Percentiles rank a stretch among this genome's conserved stretches.
phyloP scores from a whole-genome alignment of 2,113 vertebrate genomes.

The Uria lomvia region DNA sequence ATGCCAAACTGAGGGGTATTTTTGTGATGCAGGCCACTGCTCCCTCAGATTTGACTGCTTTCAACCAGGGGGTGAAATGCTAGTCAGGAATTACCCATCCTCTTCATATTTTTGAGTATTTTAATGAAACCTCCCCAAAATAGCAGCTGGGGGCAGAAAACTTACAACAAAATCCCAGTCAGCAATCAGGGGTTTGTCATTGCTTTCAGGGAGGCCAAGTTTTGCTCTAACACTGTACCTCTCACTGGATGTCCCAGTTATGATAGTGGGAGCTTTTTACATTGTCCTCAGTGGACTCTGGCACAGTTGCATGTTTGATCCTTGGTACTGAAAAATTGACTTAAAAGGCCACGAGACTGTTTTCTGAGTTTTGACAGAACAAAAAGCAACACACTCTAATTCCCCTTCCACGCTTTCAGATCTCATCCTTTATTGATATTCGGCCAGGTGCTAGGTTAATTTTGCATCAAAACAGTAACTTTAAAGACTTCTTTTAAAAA shows the following conservation, averaged over 20 bases:
- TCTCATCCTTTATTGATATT: neutral
- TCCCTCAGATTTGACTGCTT: neutral
- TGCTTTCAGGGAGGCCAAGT: neutral
- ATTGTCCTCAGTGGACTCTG: neutral
- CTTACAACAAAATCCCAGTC: neutral
- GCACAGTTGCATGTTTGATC: neutral
- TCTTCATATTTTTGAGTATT: neutral
- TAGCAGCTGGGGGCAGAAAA: neutral
- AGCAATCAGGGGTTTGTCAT: neutral
- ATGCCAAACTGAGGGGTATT: neutral
- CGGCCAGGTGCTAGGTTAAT: neutral
- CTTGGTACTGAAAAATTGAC: neutral
- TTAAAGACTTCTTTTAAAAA: slow-evolving; percentile 10
- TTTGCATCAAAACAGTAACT: slow-evolving; percentile 12
- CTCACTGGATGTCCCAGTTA: neutral
- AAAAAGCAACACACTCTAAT: neutral
- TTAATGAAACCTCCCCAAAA: neutral
- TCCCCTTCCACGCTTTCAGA: neutral
- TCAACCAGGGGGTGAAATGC: neutral
- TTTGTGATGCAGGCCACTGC: neutral
- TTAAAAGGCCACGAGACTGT: neutral
- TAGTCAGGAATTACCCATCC: neutral
- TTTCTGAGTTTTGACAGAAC: neutral
- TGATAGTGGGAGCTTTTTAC: neutral
- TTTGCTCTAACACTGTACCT: neutral